Evolutionary conservation across 2,113 vertebrate species (phyloP).

Genomic region (Zonotrichia leucophrys): DNA sequence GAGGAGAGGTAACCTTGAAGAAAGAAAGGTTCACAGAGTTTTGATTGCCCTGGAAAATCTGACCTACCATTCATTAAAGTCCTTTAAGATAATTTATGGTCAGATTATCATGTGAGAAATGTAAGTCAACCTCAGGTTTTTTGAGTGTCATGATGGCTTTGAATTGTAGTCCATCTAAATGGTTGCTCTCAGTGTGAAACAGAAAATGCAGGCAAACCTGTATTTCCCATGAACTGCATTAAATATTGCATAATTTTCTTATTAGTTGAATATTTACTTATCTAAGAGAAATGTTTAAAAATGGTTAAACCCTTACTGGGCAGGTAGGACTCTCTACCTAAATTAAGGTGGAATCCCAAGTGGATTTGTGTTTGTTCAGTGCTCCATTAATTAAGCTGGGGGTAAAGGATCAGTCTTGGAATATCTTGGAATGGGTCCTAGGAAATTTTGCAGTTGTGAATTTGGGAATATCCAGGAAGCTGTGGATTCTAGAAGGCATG

Average conservation of each 20-base stretch:
- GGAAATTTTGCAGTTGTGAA: background rate
- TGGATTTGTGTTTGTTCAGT: background rate
- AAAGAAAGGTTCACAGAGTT: background rate
- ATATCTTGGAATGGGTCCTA: background rate
- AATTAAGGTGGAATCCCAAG: background rate
- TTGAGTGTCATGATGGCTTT: background rate
- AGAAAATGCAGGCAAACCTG: background rate
- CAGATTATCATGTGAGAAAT: background rate
- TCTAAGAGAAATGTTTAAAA: background rate
- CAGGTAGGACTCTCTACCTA: background rate
- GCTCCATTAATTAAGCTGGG: background rate
- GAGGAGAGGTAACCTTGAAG: background rate
- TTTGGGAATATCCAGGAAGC: background rate
- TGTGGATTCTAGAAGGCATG: background rate
- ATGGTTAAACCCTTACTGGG: background rate
- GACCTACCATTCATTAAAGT: background rate
- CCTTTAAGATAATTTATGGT: background rate
- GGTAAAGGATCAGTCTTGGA: background rate
- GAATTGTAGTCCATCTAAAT: background rate
- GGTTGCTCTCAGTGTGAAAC: background rate
- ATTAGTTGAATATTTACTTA: background rate
- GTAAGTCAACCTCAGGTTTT: background rate
- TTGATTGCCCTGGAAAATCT: background rate
- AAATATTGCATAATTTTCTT: background rate
- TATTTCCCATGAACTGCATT: background rate